phyloP scores from a whole-genome alignment of 2,113 vertebrate species.

The Apodemus speciosus region DNA sequence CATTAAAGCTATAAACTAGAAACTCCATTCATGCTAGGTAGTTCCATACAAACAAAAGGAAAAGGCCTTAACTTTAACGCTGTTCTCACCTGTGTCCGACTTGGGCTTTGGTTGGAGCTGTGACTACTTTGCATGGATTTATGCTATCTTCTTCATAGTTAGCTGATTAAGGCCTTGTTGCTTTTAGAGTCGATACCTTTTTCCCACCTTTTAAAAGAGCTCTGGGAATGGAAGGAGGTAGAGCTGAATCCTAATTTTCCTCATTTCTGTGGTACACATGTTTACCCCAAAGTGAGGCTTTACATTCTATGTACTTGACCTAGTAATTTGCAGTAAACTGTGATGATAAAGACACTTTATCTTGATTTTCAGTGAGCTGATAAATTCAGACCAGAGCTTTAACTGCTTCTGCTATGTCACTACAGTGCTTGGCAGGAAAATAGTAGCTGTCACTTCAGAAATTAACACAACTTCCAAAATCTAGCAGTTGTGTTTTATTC shows the following conservation, averaged over 20 bases:
- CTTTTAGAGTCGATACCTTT: slow-evolving; percentile 19
- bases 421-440: background rate
- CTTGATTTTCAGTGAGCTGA: background rate
- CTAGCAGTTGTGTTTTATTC: slow-evolving; percentile 17
- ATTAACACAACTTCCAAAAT: slow-evolving; percentile 27
- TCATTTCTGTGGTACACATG: slow-evolving; percentile 19
- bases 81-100: background rate
- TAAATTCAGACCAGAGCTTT: background rate
- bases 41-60: slow-evolving; percentile 53
- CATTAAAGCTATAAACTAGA: slow-evolving; percentile 76
- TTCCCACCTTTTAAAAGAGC: background rate
- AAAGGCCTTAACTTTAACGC: slow-evolving; percentile 30
- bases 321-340: slow-evolving; percentile 4
- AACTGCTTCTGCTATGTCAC: background rate
- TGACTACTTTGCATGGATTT: background rate
- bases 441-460: slow-evolving; percentile 43
- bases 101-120: slow-evolving; percentile 1
- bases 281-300: slow-evolving; percentile 32
- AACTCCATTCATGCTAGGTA: slow-evolving; percentile 51
- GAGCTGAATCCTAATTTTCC: slow-evolving; percentile 27
- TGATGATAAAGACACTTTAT: background rate
- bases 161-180: slow-evolving; percentile 28
- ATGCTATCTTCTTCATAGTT: slow-evolving; percentile 33
- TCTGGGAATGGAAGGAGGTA: background rate
- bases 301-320: slow-evolving; percentile 10